Evolutionary conservation across 2,113 vertebrate species (phyloP), one percentile per base, ranked within the genome.

Genomic region (Mus spicilegus): DNA sequence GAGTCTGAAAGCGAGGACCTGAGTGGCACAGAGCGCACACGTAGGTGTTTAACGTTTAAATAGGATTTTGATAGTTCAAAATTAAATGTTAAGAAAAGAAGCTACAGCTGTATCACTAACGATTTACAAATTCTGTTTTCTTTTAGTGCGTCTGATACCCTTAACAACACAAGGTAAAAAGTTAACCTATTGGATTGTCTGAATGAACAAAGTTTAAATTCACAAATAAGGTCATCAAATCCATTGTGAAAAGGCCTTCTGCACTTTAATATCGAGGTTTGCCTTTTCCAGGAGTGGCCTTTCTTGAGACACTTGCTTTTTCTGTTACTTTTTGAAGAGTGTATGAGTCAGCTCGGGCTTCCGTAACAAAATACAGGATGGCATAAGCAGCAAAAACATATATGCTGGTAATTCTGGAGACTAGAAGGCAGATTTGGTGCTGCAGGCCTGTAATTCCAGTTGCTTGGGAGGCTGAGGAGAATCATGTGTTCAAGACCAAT

Each of bases 1-100:
- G 99, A 99, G 94, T 99, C 99, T 0, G 99, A 99, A 98, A 99
- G 99, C 2, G 99, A 99, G 96, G 99, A 99, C 85, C 98, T 99
- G 91, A 98, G 98, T 93, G 99, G 99, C 77, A 98, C 93, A 72
- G 98, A 99, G 96, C 98, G 99, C 56, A 99, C 99, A 96, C 4
- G 99, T 99, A 98, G 99, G 99, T 98, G 87, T 97, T 94, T 17
- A 72, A 63, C 92, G 92, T 91, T 88, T n/a, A 87, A 85, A 88
- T 75, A 30, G 7, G 24, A 89, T 87, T 5, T 30, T 70, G 22
- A 89, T 30, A 75, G 92, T 80, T 95, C 78, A 54, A 77, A 96
- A 85, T 87, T 30, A 95, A 24, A 58, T 91, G 78, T 93, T 78
- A 9, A 51, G 80, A 86, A 20, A 91, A 30, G 61, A 67, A 97